Evolutionary conservation across 2,888 invertebrate species (phyloP).

Genomic region (Andrena minutula): DNA sequence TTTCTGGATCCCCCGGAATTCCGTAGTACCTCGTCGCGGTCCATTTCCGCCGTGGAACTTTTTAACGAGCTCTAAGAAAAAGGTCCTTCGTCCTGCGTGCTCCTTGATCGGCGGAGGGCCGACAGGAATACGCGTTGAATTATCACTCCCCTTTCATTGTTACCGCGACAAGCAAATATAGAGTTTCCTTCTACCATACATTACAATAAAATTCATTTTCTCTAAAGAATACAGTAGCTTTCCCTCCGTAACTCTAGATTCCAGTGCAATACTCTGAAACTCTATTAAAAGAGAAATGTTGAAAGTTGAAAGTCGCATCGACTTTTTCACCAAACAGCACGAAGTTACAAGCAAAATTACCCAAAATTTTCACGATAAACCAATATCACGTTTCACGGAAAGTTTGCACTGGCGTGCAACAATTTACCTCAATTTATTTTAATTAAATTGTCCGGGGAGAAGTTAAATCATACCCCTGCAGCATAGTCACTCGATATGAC

Average conservation of each 20-base stretch:
- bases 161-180: background rate
- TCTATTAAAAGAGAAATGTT: no score
- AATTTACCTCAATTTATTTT: conserved; percentile 2
- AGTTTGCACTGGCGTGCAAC: background rate
- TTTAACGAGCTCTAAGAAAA: conserved; percentile 68
- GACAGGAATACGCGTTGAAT: background rate
- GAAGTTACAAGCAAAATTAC: background rate
- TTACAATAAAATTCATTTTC: background rate
- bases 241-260: no score
- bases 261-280: no score
- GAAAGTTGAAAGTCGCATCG: no score
- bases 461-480: background rate
- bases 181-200: background rate
- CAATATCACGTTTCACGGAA: background rate
- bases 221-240: no score
- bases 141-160: background rate
- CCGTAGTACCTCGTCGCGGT: conserved; percentile 57
- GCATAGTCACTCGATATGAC: background rate
- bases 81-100: conserved; percentile 42
- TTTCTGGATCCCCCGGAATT: conserved; percentile 60
- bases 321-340: no score
- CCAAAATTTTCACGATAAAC: background rate
- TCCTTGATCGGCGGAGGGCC: conserved; percentile 34
- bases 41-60: conserved; percentile 66
- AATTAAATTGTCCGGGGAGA: background rate